phyloP scores from a whole-genome alignment of 2,888 invertebrate genomes.

The Zhengitettix transpicula region DNA sequence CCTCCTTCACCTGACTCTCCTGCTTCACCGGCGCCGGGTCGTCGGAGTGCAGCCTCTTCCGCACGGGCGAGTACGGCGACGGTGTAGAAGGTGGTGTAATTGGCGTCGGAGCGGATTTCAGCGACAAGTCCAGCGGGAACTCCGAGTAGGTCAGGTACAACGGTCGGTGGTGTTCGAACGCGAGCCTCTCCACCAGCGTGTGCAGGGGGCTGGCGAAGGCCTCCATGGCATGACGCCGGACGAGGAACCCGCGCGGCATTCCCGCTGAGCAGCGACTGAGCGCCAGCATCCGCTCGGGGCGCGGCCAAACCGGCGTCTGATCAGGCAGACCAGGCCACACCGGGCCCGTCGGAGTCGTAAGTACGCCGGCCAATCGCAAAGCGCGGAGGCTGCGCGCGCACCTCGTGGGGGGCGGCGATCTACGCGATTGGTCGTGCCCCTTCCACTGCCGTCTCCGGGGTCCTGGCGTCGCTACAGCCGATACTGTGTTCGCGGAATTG shows the following conservation, averaged over 20 bases:
- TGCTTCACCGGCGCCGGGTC: slow-evolving; percentile 8
- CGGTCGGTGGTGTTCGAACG: slow-evolving; percentile 6
- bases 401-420: background rate
- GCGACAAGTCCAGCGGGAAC: slow-evolving; percentile 54
- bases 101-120: slow-evolving; percentile 44
- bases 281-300: background rate
- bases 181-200: slow-evolving; percentile 6
- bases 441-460: background rate
- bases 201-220: background rate
- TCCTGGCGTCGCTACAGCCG: background rate
- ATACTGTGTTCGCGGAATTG: background rate
- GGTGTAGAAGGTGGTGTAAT: slow-evolving; percentile 65
- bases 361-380: background rate
- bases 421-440: background rate
- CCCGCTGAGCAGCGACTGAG: background rate
- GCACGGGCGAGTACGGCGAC: slow-evolving; percentile 44
- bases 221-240: slow-evolving; percentile 5
- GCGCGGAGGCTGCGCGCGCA: background rate
- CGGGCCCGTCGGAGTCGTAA: background rate
- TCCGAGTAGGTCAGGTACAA: slow-evolving; percentile 16
- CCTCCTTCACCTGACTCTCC: slow-evolving; percentile 12
- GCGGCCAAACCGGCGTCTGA: background rate
- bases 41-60: slow-evolving; percentile 18
- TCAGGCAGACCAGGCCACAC: background rate
- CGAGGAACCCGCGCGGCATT: slow-evolving; percentile 13